A percentile compares a stretch with the other conserved stretches of the same genome.
phyloP scores from a whole-genome alignment of 2,113 vertebrate species.

The Nestor notabilis region DNA sequence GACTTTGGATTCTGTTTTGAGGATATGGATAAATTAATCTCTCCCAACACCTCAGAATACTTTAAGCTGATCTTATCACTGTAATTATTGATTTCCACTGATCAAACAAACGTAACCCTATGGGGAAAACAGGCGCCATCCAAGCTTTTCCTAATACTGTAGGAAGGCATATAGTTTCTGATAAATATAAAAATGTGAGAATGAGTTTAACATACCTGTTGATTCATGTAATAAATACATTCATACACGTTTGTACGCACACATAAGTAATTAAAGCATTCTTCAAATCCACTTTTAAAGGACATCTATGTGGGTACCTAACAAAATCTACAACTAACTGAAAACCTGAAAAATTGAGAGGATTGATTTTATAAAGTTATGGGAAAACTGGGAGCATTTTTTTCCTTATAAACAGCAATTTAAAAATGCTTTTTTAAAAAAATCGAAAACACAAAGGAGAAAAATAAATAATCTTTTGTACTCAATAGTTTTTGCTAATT shows the following conservation, averaged over 20 bases:
- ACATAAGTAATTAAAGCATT: background rate
- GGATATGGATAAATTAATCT: background rate
- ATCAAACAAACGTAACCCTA: background rate
- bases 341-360: background rate
- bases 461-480: background rate
- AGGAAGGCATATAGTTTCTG: background rate
- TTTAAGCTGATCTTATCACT: background rate
- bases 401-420: background rate
- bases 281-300: background rate
- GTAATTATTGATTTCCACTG: background rate
- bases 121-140: background rate
- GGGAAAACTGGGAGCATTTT: background rate
- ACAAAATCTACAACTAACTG: background rate
- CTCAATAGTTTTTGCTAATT: background rate
- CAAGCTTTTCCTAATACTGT: background rate
- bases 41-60: background rate
- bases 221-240: background rate
- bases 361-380: background rate
- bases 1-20: background rate
- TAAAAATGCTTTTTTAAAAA: background rate
- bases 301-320: fast-evolving
- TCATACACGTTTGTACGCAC: fast-evolving
- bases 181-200: background rate
- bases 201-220: background rate
- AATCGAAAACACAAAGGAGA: background rate